A percentile compares a stretch with the other conserved stretches of the same genome.
Evolutionary conservation across 2,797 vertebrate species (phyloP).

Genomic region (Peromyscus aztecus): DNA sequence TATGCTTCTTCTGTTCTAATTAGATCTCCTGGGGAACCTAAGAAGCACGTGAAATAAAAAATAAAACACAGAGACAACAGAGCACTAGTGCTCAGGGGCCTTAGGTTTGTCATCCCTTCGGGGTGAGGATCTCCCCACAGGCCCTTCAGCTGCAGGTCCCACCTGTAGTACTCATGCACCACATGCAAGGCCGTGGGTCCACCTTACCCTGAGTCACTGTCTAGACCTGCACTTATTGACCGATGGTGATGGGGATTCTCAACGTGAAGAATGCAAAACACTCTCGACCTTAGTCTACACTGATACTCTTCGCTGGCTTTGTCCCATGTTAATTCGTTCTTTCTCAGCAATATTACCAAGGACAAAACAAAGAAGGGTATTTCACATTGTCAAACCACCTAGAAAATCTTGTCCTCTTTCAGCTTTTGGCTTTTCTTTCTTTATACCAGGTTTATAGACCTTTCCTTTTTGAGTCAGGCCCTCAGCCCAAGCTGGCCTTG

Average conservation of each 20-base stretch:
- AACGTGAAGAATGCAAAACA: background rate
- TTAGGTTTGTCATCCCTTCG: constrained; percentile 19
- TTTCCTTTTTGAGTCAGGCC: background rate
- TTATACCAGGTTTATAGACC: background rate
- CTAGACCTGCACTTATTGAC: background rate
- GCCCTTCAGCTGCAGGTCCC: background rate
- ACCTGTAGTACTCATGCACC: background rate
- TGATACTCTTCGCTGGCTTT: background rate
- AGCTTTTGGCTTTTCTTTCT: background rate
- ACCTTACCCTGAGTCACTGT: background rate
- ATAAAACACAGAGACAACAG: constrained; percentile 27
- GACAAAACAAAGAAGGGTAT: background rate
- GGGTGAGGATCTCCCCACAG: background rate
- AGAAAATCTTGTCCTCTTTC: background rate
- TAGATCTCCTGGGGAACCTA: constrained; percentile 73
- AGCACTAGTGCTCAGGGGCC: constrained; percentile 49
- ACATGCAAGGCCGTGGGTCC: background rate
- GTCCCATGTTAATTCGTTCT: background rate
- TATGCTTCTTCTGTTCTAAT: constrained; percentile 79
- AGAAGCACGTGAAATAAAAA: constrained; percentile 60
- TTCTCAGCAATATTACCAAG: background rate
- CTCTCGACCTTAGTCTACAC: background rate
- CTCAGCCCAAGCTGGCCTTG: background rate
- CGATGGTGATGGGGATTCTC: background rate
- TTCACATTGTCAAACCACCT: background rate